Base-by-base conservation (phyloP, 2,797 vertebrate genomes). In the Telmatherina bonti region DNA sequence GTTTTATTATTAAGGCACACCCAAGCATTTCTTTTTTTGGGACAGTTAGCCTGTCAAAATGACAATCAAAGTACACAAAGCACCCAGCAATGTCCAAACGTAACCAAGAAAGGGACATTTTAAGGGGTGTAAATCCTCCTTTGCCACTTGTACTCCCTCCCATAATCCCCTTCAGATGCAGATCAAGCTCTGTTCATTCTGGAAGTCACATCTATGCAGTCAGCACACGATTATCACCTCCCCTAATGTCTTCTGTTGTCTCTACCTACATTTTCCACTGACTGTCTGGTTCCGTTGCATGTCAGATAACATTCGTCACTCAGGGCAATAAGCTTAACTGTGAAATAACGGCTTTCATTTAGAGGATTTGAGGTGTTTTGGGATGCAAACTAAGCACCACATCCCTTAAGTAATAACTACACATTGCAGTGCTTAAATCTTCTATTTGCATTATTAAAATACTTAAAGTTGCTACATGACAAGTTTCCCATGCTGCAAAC, bases 121-220 rank as follows among this genome's bases (percentile, higher is more conserved):
- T 16, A 47, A 64, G 67, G 63, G 53, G 60, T 43, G 56, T 33
- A 62, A 68, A 43, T 22, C 29, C 27, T 33, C 36, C 11, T 61
- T 26, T 51, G 87, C 84, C 84, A 87, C 87, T 81, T 83, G 66
- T 68, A 24, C 74, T 82, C 77, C 72, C 55, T 72, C 71, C 71
- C 51, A 55, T 93, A 92, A 93, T 93, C 84, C 81, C 41, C 85
- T 85, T 81, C 91, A 93, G 92, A 92, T 93, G 91, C 79, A 83
- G 77, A 22, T 22, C 18, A n/a, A n/a, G 43, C 43, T 69, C 62
- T 7, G 41, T 79, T 86, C 61, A n/a, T 68, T 80, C 85, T 85
- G 83, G 90, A 81, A 83, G 71, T 78, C 79, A 67, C 76, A 85
- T 87, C 79, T 71, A 82, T 70, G 70, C 78, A 55, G 67, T 71